These are phyloP conservation scores for Nanorana parkeri DNA, from an alignment of 2,113 vertebrate species.

Conservation along the genomic window DNA sequence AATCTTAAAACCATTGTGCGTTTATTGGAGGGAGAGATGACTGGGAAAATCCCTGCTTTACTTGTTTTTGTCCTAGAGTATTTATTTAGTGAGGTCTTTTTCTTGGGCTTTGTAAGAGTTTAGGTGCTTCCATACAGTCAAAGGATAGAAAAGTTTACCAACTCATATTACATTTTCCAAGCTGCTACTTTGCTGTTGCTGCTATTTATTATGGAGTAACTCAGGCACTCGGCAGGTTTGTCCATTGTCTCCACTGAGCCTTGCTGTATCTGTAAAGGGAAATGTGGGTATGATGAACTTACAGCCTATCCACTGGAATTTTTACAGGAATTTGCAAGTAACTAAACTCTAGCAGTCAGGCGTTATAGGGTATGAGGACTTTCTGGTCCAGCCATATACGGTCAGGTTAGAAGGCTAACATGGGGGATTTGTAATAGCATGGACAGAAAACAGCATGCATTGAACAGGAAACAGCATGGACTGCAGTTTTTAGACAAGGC, in stretches of 20 bases:
- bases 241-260: background rate
- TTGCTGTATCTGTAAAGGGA: slow-evolving; percentile 15
- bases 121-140: background rate
- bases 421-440: too few species aligned
- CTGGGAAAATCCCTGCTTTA: slow-evolving; percentile 1
- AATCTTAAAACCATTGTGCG: slow-evolving; percentile 36
- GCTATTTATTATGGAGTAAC: slow-evolving; percentile 6
- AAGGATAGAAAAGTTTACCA: background rate
- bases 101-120: slow-evolving; percentile 7
- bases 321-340: background rate
- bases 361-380: too few species aligned
- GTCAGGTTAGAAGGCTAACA: background rate
- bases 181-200: slow-evolving; percentile 7
- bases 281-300: background rate
- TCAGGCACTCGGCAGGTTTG: background rate
- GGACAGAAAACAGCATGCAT: too few species aligned
- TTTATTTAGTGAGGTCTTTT: slow-evolving; percentile 33
- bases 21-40: slow-evolving; percentile 33
- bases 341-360: slow-evolving; percentile 17
- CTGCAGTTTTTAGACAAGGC: too few species aligned
- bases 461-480: too few species aligned
- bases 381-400: background rate
- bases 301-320: background rate
- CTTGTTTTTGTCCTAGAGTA: background rate
- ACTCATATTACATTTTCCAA: background rate